Evolutionary conservation across 2,888 invertebrate genomes (phyloP), one percentile per base, ranked within the genome.

Genomic region (Volucella zonaria): DNA sequence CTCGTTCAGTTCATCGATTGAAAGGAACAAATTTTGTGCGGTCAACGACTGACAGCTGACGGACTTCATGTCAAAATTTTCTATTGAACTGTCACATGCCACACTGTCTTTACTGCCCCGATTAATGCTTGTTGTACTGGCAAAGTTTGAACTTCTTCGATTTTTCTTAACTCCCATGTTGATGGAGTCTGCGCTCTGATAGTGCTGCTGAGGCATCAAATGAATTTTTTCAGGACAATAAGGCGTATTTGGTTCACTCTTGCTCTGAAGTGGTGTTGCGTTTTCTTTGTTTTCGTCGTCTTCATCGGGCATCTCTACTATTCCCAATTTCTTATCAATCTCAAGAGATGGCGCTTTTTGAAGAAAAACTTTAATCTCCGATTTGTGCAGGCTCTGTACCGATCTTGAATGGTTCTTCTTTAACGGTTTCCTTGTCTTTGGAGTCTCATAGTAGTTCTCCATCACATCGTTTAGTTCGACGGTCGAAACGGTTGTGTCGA

Each of bases 1-100:
- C 87, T 92, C 92, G 76, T 92, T 91, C 23, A 92, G 89, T 79
- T 92, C 92, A 56, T 92, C 91, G n/a, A 92, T 91, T 47, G 92
- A 92, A 4, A 92, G 89, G 59, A 90, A 92, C 6, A 92, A 82
- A 67, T 90, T 90, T 79, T 91, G 90, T 1, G 90, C 89, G 87
- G 91, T 90, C 11, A 92, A 87, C 58, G 91, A 92, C 87, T 92
- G 91, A 66, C 90, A 92, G 86, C 92, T 92, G 0, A 91, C 91
- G 0, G 92, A 92, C 76, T 92, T 92, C 61, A 92, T 88, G 87
- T 92, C 90, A 61, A 91, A 91, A 11, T 91, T 90, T 15, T 90
- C 91, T 43, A 89, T 82, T 15, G 90, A 88, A 70, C 89, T 89
- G 62, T 87, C 87, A 56, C 90, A 89, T 54, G 87, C 82, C 9